A percentile compares a stretch with the other conserved stretches of the same genome.
phyloP scores from a whole-genome alignment of 2,797 vertebrate genomes.

The Catharus ustulatus region DNA sequence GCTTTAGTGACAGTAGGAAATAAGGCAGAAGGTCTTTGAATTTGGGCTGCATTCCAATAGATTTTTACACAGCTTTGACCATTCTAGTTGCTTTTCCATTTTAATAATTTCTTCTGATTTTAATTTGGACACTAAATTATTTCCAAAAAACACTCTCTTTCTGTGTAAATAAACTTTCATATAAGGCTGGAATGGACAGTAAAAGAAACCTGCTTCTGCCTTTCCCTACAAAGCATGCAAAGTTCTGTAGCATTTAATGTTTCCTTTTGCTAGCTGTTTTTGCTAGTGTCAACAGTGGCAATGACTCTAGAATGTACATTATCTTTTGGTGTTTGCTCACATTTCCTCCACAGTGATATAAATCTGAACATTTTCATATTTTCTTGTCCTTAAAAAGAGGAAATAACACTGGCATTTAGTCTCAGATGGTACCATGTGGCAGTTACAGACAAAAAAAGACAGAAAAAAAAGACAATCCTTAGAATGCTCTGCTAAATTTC shows the following conservation, averaged over 20 bases:
- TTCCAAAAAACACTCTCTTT: not conserved
- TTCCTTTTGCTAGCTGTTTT: not conserved
- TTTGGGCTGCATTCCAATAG: slow-evolving; percentile 23
- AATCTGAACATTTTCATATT: not conserved
- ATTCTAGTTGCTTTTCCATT: not conserved
- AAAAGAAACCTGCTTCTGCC: not conserved
- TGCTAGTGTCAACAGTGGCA: not conserved
- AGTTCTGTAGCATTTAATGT: not conserved
- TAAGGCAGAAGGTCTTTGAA: slow-evolving; percentile 34
- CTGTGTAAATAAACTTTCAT: not conserved
- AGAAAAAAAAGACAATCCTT: not conserved
- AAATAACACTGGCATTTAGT: slow-evolving; percentile 8
- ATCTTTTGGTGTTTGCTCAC: not conserved
- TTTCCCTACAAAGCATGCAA: not conserved
- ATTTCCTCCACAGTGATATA: not conserved
- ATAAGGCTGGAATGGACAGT: not conserved
- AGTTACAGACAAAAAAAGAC: not conserved
- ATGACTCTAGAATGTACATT: not conserved
- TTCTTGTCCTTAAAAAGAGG: not conserved
- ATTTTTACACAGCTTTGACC: slow-evolving; percentile 23
- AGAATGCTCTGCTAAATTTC: not conserved
- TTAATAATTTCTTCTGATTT: slow-evolving; percentile 1
- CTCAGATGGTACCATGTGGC: not conserved
- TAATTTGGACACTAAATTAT: not conserved
- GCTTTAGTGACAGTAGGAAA: slow-evolving; percentile 23